Base-by-base conservation (phyloP, 2,113 vertebrate species). In the Pollimyrus isidori region DNA sequence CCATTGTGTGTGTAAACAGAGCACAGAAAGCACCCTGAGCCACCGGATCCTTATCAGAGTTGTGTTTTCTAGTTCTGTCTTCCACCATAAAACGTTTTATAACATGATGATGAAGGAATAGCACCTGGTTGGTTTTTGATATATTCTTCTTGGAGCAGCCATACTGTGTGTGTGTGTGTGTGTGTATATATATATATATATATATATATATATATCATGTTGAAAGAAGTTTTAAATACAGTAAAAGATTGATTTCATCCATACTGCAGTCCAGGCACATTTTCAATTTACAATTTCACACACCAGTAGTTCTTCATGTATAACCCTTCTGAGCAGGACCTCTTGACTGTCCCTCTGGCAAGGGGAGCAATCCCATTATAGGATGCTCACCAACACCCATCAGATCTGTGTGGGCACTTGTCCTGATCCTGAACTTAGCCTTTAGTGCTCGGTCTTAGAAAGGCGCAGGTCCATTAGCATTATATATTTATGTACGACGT, bases 1-100 rank as follows among this genome's bases (percentile, higher is more conserved):
- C 83, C 49, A 87, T 89, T 89, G 89, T 89, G 83, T 76, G 62
- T 50, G 35, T 30, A 89, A 58, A 46, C 48, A 56, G 39, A 42
- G 58, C 62, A 23, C 17, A 69, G 69, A 69, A 88, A 80, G 39
- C 30, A 80, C 4, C 15, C 19, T 0, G 1, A 80, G 35, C 35
- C 73, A 7, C 35, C 19, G 73, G 15, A 80, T 80, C 26, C 17
- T 80, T 80, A 80, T 7, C 35, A 42, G 42, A 7, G 58, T 45
- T 39, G 42, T 49, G 21, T 45, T 45, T 85, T 11, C 82, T 85
- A 48, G 21, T 11, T 48, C 46, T 11, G 7, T 85, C 42, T 49
- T 26, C 45, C 23, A 11, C 82, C 19, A 3, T n/a, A 84, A 30
- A 69, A 26, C 62, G 4, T 69, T 69, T 69, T 30, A 69, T 3